Evolutionary conservation across 2,113 vertebrate genomes (phyloP), one percentile per base, ranked within the genome.

Genomic region (Gallinago jamesoni): DNA sequence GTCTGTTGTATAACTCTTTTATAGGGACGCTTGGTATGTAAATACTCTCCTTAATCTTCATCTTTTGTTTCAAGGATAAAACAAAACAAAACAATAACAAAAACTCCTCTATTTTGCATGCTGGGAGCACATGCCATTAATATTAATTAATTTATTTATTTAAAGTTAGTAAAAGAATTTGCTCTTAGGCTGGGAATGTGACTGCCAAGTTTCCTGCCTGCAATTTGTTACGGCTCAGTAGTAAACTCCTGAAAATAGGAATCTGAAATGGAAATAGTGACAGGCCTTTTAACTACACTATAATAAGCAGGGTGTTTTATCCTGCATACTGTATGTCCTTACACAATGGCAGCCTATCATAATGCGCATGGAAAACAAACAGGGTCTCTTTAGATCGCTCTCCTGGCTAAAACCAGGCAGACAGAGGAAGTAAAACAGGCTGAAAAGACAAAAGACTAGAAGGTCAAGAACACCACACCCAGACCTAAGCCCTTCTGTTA

Each of bases 131-230:
- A 97, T 91, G 87, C 79, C 88, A 97, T 97, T 97, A 96, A 97
- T 98, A 97, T 96, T 98, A 97, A 97, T 97, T 97, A 75, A 97
- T 97, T 97, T 62, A 96, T 97, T 96, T 94, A 92, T 97, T 97
- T 95, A 55, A 95, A 96, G 90, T 96, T 93, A 66, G 97, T 97
- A 88, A 96, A 97, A 96, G 87, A 95, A 95, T 97, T 98, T 97
- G 94, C 94, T 98, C 87, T 93, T 94, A 97, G 79, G 63, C 87
- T 92, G 79, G 64, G 85, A 94, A 95, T 93, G 52, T 27, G 90
- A 66, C 93, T 97, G 97, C 97, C 98, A 98, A 97, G 94, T 98
- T 98, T 97, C 95, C 96, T 98, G 97, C 95, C 95, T 98, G 95
- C 96, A 95, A 95, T 98, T 98, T 97, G 97, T 98, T 97, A 97